A percentile compares a stretch with the other conserved stretches of the same genome.
These are phyloP conservation scores for Fregetta grallaria DNA, from an alignment of 2,113 vertebrate species.

Conservation along the genomic window DNA sequence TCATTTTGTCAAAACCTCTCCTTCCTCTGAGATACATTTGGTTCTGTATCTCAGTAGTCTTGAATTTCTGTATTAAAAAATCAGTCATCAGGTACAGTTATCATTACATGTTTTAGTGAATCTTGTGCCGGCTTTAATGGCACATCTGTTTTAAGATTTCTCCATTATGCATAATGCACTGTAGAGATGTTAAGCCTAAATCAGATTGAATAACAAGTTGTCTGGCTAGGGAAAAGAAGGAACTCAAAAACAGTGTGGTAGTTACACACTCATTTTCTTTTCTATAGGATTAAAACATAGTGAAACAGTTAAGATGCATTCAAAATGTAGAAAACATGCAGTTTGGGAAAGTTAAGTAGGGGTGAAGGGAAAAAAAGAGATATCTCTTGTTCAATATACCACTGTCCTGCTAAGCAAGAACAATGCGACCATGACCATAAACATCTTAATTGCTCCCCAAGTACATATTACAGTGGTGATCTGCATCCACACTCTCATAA, in stretches of 20 bases:
- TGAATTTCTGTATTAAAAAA: neutral
- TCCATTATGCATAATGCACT: neutral
- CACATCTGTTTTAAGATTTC: neutral
- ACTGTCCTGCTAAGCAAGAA: neutral
- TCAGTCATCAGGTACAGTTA: neutral
- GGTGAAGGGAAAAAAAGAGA: neutral
- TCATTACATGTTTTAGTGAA: neutral
- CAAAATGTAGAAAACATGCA: neutral
- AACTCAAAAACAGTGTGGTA: neutral
- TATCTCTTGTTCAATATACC: neutral
- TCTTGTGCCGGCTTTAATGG: neutral
- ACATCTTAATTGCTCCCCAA: conserved; percentile 21
- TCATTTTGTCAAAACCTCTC: neutral
- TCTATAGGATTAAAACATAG: neutral
- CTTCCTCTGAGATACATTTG: neutral
- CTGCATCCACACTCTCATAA: neutral
- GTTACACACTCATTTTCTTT: neutral
- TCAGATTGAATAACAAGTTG: neutral
- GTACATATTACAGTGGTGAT: neutral
- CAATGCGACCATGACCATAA: neutral
- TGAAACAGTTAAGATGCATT: neutral
- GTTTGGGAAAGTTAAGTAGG: neutral
- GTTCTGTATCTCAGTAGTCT: neutral
- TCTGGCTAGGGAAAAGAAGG: neutral
- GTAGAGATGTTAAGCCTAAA: neutral